A percentile compares a stretch with the other conserved stretches of the same genome.
Evolutionary conservation across 2,797 vertebrate genomes (phyloP).

Genomic region (Phoebastria nigripes): DNA sequence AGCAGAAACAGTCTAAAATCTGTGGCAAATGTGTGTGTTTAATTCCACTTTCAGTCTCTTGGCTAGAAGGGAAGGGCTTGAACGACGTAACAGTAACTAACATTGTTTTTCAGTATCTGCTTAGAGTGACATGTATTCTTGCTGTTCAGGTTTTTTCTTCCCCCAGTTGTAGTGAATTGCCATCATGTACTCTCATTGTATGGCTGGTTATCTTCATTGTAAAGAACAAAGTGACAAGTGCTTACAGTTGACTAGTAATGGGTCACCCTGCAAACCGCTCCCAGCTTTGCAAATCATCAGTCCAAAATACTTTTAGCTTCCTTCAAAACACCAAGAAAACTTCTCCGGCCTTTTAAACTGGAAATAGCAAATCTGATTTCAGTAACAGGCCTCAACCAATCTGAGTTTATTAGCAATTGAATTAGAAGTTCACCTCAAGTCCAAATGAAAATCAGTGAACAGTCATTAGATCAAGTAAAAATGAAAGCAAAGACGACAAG

Average conservation of each 20-base stretch:
- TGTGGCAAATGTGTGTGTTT: not conserved
- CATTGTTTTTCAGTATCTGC: not conserved
- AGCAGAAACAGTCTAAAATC: not conserved
- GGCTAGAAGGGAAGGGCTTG: not conserved
- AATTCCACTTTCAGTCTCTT: not conserved
- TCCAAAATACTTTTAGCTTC: not conserved
- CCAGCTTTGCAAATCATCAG: not conserved
- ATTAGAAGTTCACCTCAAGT: not conserved
- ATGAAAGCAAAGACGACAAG: not conserved
- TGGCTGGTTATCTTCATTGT: not conserved
- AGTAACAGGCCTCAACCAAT: not conserved
- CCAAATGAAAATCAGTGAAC: not conserved
- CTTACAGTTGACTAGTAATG: not conserved
- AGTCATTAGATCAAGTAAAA: not conserved
- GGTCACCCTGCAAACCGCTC: not conserved
- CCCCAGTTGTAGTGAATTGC: not conserved
- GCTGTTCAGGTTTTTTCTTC: accelerated
- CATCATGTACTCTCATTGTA: not conserved
- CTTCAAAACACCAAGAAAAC: not conserved
- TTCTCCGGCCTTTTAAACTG: not conserved
- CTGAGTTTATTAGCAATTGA: not conserved
- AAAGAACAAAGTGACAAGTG: not conserved
- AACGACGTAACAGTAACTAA: not conserved
- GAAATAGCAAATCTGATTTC: not conserved
- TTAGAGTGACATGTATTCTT: not conserved